Evolutionary conservation across 2,797 vertebrate species (phyloP).

Genomic region (Lemur catta): DNA sequence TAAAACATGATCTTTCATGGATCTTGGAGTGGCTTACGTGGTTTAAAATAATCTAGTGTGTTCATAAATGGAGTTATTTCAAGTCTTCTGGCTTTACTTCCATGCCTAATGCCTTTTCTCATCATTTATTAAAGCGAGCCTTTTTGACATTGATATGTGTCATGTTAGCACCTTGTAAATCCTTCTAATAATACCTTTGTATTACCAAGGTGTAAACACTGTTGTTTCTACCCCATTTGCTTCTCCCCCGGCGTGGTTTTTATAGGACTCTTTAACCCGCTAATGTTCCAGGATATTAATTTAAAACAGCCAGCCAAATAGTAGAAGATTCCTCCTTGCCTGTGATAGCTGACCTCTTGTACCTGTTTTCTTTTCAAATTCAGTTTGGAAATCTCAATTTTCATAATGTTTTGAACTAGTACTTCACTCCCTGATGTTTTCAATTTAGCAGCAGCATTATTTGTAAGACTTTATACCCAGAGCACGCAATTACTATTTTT

Average conservation of each 20-base stretch:
- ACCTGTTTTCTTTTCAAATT: slow-evolving; percentile 39
- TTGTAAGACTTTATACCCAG: not conserved
- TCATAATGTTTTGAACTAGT: not conserved
- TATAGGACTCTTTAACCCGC: slow-evolving; percentile 38
- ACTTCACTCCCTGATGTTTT: not conserved
- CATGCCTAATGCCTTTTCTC: not conserved
- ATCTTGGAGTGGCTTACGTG: not conserved
- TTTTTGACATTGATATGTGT: slow-evolving; percentile 28
- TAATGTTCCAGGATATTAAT: slow-evolving; percentile 60
- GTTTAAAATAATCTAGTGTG: not conserved
- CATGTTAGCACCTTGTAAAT: slow-evolving; percentile 33
- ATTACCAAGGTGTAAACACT: slow-evolving; percentile 35
- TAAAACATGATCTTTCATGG: not conserved
- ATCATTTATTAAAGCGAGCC: slow-evolving; percentile 43
- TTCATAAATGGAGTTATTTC: not conserved
- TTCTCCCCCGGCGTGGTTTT: slow-evolving; percentile 50
- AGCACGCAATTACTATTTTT: not conserved
- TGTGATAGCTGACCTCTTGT: not conserved
- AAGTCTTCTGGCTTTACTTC: not conserved
- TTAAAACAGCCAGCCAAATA: slow-evolving; percentile 51
- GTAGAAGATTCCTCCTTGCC: not conserved
- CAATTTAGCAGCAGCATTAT: not conserved
- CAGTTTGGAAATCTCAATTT: slow-evolving; percentile 41
- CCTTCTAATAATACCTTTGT: slow-evolving; percentile 36
- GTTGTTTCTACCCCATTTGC: slow-evolving; percentile 31